A percentile compares a stretch with the other conserved stretches of the same genome.
Evolutionary conservation across 1,140 invertebrate genomes (phyloP).

Genomic region (Magallana angulata): DNA sequence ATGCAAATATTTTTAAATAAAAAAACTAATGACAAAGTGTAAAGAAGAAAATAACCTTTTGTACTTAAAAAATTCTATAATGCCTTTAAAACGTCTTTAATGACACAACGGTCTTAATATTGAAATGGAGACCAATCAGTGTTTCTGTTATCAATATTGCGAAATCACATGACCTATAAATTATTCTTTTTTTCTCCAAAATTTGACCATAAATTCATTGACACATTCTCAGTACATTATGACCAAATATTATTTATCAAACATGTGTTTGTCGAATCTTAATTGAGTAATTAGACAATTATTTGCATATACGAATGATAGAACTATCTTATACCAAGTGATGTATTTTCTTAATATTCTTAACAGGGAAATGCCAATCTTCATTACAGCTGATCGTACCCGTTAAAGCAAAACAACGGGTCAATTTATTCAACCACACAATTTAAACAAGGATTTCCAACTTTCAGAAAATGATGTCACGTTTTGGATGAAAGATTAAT

Average conservation of each 20-base stretch:
- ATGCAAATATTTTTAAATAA: no score
- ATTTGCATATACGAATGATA: neutral
- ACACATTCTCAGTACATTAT: neutral
- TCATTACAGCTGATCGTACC: neutral
- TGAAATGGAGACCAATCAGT: no score
- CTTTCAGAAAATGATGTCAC: neutral
- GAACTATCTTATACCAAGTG: neutral
- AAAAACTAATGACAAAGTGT: no score
- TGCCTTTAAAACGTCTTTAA: no score
- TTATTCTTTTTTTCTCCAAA: neutral
- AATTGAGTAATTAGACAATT: neutral
- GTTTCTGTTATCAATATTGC: neutral
- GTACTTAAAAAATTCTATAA: no score
- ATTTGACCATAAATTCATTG: neutral
- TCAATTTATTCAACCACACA: neutral
- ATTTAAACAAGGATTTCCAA: neutral
- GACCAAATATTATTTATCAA: constrained; percentile 1
- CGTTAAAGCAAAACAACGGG: neutral
- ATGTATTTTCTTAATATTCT: neutral
- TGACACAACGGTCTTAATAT: no score
- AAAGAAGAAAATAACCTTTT: no score
- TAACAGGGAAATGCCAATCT: neutral
- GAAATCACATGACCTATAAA: neutral
- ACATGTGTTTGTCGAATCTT: neutral
- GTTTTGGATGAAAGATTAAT: neutral